Conservation (phyloP, 2,113 vertebrate genomes). For the Nymphicus hollandicus region DNA sequence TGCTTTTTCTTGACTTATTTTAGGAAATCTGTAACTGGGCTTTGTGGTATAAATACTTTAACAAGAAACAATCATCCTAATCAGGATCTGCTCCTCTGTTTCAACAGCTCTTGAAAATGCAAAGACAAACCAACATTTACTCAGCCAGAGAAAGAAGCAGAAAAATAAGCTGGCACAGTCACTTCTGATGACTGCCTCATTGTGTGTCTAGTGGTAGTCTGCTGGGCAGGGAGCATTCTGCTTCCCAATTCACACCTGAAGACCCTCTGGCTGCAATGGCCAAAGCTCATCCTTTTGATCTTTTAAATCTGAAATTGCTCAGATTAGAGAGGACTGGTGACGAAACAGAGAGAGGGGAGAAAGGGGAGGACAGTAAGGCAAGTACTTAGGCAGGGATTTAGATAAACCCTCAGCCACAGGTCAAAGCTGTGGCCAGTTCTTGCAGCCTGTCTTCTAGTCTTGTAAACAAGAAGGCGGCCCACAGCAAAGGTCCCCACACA, state of each 20-base stretch:
- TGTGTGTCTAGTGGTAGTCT: not conserved
- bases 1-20: not conserved
- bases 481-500: accelerated
- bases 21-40: not conserved
- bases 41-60: not conserved
- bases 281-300: not conserved
- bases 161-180: not conserved
- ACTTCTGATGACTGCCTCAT: not conserved
- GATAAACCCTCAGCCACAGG: not conserved
- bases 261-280: not conserved
- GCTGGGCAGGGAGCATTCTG: not conserved
- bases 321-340: not conserved
- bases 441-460: not conserved
- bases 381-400: not conserved
- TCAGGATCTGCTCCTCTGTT: not conserved
- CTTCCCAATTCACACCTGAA: not conserved
- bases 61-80: not conserved
- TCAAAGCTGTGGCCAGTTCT: not conserved
- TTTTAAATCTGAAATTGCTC: not conserved
- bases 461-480: not conserved
- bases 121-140: not conserved
- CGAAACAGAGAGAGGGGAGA: not conserved
- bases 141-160: not conserved
- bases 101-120: not conserved
- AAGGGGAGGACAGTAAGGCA: not conserved